phyloP scores from a whole-genome alignment of 1,140 invertebrate species.

The Hermetia illucens region DNA sequence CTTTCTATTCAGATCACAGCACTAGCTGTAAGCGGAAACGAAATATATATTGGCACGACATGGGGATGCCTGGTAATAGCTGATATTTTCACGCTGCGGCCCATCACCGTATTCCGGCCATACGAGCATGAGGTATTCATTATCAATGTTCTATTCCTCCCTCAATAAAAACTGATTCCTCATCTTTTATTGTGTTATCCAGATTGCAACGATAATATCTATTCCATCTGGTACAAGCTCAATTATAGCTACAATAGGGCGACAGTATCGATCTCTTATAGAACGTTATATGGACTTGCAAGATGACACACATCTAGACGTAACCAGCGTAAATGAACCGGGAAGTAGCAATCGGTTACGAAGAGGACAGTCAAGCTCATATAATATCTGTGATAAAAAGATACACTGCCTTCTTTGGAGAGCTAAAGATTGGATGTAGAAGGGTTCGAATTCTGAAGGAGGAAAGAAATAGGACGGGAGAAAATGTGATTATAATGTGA shows the following conservation, averaged over 20 bases:
- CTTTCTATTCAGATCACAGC: slow-evolving; percentile 51
- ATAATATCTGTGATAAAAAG: slow-evolving; percentile 39
- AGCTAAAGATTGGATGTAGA: slow-evolving; percentile 50
- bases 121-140: slow-evolving; percentile 64
- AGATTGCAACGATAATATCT: slow-evolving; percentile 31
- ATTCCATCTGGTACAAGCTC: slow-evolving; percentile 29
- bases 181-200: slow-evolving; percentile 18
- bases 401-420: slow-evolving; percentile 58
- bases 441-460: neutral
- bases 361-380: slow-evolving; percentile 13
- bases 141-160: slow-evolving; percentile 10
- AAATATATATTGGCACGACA: slow-evolving; percentile 77
- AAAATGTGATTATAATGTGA: no score
- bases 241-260: slow-evolving; percentile 62
- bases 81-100: slow-evolving; percentile 60
- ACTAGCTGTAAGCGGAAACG: slow-evolving; percentile 49
- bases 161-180: slow-evolving; percentile 17
- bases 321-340: slow-evolving; percentile 17
- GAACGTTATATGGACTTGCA: slow-evolving; percentile 47
- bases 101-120: slow-evolving; percentile 79
- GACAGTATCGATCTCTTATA: slow-evolving; percentile 69
- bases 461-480: no score
- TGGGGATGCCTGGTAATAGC: slow-evolving; percentile 86
- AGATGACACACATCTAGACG: slow-evolving; percentile 8
- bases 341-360: slow-evolving; percentile 13